Evolutionary conservation across 2,888 invertebrate genomes (phyloP).

Genomic region (Carterocephalus palaemon): DNA sequence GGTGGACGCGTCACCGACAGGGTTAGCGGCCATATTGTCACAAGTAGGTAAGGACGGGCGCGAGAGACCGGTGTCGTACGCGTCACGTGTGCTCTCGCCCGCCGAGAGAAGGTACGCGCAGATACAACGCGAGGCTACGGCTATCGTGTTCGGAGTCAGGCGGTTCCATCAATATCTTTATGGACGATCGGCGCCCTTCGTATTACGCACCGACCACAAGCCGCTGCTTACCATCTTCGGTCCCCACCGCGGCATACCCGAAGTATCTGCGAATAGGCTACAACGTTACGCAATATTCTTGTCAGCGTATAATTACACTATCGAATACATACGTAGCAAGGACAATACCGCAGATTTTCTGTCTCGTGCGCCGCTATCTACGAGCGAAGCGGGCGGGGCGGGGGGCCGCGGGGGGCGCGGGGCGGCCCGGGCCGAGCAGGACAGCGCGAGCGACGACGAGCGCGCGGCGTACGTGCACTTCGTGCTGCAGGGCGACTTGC

Average conservation of each 20-base stretch:
- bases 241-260: conserved; percentile 21
- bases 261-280: conserved; percentile 29
- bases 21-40: conserved; percentile 25
- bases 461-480: conserved; percentile 24
- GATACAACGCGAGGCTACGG: conserved; percentile 27
- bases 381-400: conserved; percentile 1
- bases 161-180: conserved; percentile 25
- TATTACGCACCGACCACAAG: conserved; percentile 34
- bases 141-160: conserved; percentile 6
- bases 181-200: conserved; percentile 29
- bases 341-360: conserved; percentile 29
- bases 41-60: conserved; percentile 15
- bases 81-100: conserved; percentile 31
- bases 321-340: conserved; percentile 25
- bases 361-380: conserved; percentile 22
- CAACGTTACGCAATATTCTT: conserved; percentile 36
- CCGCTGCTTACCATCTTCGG: conserved; percentile 35
- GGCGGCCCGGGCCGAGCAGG: neutral
- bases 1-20: conserved; percentile 25
- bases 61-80: conserved; percentile 32
- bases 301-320: conserved; percentile 1
- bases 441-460: conserved; percentile 5
- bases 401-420: neutral
- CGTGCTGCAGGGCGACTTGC: conserved; percentile 20
- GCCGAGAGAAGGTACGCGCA: conserved; percentile 30